Evolutionary conservation across 2,888 invertebrate genomes (phyloP).

Genomic region (Trichopria drosophilae): DNA sequence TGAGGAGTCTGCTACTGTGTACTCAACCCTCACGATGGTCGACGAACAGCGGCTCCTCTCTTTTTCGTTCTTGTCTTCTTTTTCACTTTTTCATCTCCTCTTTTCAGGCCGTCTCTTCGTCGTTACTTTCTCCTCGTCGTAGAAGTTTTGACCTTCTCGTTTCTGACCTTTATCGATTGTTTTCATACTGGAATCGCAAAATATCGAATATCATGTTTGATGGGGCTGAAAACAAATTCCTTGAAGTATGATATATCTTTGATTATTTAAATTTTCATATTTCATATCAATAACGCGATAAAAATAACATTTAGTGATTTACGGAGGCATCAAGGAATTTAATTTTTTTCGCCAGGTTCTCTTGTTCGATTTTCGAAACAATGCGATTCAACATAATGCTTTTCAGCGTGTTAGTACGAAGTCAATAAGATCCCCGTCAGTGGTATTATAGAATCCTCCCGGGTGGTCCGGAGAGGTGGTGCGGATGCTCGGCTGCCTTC

Average conservation of each 20-base stretch:
- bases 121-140: slow-evolving; percentile 41
- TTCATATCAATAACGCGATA: no score
- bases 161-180: no score
- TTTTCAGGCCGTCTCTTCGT: slow-evolving; percentile 26
- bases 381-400: slow-evolving; percentile 43
- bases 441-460: slow-evolving; percentile 44
- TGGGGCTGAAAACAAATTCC: no score
- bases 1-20: slow-evolving; percentile 58
- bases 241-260: no score
- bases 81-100: slow-evolving; percentile 29
- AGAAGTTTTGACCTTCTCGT: slow-evolving; percentile 52
- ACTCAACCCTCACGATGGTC: slow-evolving; percentile 51
- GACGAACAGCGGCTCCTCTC: slow-evolving; percentile 40
- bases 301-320: no score
- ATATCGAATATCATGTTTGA: no score
- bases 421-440: slow-evolving; percentile 52
- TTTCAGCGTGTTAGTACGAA: slow-evolving; percentile 39
- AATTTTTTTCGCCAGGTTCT: no score
- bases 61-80: slow-evolving; percentile 30
- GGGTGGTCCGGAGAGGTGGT: slow-evolving; percentile 50
- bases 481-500: slow-evolving; percentile 16
- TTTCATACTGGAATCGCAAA: no score
- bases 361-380: no score
- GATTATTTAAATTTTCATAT: no score
- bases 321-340: no score